phyloP scores from a whole-genome alignment of 2,797 vertebrate species.

The Etheostoma perlongum region DNA sequence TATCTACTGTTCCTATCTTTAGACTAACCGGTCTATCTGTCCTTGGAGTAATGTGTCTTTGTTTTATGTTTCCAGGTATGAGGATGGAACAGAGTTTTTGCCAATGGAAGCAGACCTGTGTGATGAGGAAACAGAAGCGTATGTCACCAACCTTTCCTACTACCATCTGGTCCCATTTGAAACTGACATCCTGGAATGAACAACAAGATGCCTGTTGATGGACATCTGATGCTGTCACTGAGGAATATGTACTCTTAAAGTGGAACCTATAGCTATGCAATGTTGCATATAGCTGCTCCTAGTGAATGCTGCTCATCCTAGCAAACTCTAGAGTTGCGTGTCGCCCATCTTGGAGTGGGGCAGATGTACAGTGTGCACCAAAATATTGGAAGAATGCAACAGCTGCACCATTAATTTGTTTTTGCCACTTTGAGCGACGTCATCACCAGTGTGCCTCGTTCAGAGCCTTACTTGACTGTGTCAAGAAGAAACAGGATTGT shows the following conservation, averaged over 20 bases:
- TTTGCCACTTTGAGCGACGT: slow-evolving; percentile 38
- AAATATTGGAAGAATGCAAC: slow-evolving; percentile 8
- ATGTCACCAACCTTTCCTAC: slow-evolving; percentile 97
- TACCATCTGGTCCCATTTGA: slow-evolving; percentile 98
- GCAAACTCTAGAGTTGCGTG: slow-evolving; percentile 8
- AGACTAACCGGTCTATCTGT: neutral
- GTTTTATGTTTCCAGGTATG: slow-evolving; percentile 84
- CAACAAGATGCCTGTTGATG: slow-evolving; percentile 50
- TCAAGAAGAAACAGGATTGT: slow-evolving; percentile 7
- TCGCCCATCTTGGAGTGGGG: neutral
- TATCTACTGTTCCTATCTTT: too few species aligned
- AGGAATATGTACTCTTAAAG: slow-evolving; percentile 17
- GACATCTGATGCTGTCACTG: slow-evolving; percentile 6
- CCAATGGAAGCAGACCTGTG: slow-evolving; percentile 86
- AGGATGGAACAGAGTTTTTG: slow-evolving; percentile 89
- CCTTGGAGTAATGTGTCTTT: slow-evolving; percentile 12
- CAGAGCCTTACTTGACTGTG: slow-evolving; percentile 32
- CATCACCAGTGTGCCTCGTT: slow-evolving; percentile 74
- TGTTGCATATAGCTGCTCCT: slow-evolving; percentile 25
- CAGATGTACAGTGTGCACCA: neutral
- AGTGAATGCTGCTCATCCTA: slow-evolving; percentile 32
- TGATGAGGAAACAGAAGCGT: slow-evolving; percentile 92
- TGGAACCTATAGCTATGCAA: slow-evolving; percentile 49
- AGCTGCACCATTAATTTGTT: slow-evolving; percentile 7
- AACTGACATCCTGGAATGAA: slow-evolving; percentile 97